A percentile compares a stretch with the other conserved stretches of the same genome.
These are phyloP conservation scores for Nemurella pictetii DNA, from an alignment of 2,888 invertebrate genomes.

Conservation along the genomic window DNA sequence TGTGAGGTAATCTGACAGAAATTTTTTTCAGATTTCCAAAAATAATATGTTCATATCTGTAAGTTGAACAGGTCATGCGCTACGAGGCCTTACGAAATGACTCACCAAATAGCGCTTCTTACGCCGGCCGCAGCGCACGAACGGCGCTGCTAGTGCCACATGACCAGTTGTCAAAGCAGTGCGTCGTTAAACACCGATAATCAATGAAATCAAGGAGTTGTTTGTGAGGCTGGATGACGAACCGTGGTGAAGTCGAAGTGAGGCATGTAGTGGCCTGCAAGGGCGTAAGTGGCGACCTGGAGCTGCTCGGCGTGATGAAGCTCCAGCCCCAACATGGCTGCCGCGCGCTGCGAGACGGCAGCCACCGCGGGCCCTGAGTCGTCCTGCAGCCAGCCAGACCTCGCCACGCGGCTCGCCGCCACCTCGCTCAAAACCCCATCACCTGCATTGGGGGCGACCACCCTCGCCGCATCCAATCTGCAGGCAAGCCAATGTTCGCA, in stretches of 20 bases:
- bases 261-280: slow-evolving; percentile 98
- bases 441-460: slow-evolving; percentile 85
- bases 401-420: slow-evolving; percentile 94
- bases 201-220: too few relatives aligned
- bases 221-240: too few relatives aligned
- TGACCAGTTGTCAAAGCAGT: too few relatives aligned
- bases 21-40: too few relatives aligned
- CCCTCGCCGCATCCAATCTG: slow-evolving; percentile 94
- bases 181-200: too few relatives aligned
- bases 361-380: slow-evolving; percentile 76
- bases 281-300: slow-evolving; percentile 98
- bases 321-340: slow-evolving; percentile 84
- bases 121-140: too few relatives aligned
- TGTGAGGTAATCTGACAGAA: too few relatives aligned
- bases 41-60: too few relatives aligned
- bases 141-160: too few relatives aligned
- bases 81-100: too few relatives aligned
- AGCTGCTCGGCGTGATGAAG: slow-evolving; percentile 91
- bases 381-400: slow-evolving; percentile 93
- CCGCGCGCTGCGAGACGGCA: slow-evolving; percentile 75
- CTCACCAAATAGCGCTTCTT: too few relatives aligned
- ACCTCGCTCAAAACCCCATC: slow-evolving; percentile 57
- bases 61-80: too few relatives aligned
- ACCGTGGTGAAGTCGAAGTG: slow-evolving; percentile 92
- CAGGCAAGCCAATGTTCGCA: slow-evolving; percentile 65